Base-by-base conservation (phyloP, 2,888 invertebrate species). In the Dendrolimus houi region DNA sequence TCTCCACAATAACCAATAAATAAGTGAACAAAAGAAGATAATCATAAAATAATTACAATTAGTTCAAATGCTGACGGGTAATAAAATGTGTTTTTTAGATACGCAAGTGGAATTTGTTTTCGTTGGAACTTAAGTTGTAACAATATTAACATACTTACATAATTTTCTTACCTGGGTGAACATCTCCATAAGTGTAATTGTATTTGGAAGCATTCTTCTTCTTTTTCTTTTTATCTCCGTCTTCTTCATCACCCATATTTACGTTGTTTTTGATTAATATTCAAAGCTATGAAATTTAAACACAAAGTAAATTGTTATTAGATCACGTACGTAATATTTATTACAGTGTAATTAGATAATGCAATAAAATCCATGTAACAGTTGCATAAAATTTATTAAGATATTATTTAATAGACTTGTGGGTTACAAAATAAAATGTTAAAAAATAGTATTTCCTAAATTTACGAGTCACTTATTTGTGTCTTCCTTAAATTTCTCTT, bases 391-490 rank as follows among this genome's bases (percentile, higher is more conserved):
- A 56, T 75, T 62, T 74, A 72, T 62, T 63, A 72, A 63, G 69
- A 65, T 75, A 68, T 72, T 73, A 55, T 41, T 56, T 58, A 55
- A 54, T 41, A 62, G 56, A 60, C 59, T 63, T 66, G 60, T 74
- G 82, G 85, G 85, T 88, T 89, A 90, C 88, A 89, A 90, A 89
- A 88, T 89, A 88, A 88, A 89, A 87, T 65, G 70, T 80, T 81
- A 79, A 79, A 72, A 57, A 59, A 57, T 56, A 56, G 56, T 53
- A 7, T 54, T 52, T 58, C 70, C 57, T 58, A 47, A 47, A 47
- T 47, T 29, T 47, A 47, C 47, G 3, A 53, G n/a, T n/a, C 59
- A 53, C 54, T 54, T 52, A 41, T 54, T 56, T 55, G 42, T 57
- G 66, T 77, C 73, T 29, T 80, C 70, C 61, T 79, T 79, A 59